Evolutionary conservation across 2,797 vertebrate species (phyloP).

Genomic region (Brachyrhaphis roseni): DNA sequence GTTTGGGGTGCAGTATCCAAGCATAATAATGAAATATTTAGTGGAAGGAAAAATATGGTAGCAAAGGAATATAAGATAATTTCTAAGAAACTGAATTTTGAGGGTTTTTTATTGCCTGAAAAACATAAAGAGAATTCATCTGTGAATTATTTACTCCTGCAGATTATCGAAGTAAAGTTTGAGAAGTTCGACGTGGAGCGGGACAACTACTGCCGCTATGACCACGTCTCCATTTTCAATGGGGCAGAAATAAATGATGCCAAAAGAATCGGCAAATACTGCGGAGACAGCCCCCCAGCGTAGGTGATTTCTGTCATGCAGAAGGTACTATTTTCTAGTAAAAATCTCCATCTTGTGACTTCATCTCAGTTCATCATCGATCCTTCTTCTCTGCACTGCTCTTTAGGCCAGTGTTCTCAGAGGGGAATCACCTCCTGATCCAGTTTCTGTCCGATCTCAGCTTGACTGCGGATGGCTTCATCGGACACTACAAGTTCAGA

Average conservation of each 20-base stretch:
- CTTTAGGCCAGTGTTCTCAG: slow-evolving; percentile 92
- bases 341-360: background rate
- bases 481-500: slow-evolving; percentile 96
- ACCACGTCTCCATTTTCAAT: slow-evolving; percentile 95
- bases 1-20: background rate
- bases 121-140: background rate
- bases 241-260: slow-evolving; percentile 94
- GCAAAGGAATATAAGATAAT: background rate
- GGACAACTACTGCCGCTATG: slow-evolving; percentile 97
- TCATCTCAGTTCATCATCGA: slow-evolving; percentile 27
- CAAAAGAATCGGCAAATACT: slow-evolving; percentile 94
- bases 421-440: slow-evolving; percentile 92
- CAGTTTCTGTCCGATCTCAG: slow-evolving; percentile 98
- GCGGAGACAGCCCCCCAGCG: slow-evolving; percentile 95
- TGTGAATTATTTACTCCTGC: slow-evolving; percentile 30
- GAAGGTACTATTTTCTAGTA: slow-evolving; percentile 4
- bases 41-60: background rate
- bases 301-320: slow-evolving; percentile 80
- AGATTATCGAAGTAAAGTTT: slow-evolving; percentile 94
- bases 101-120: background rate
- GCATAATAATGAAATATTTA: background rate
- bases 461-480: slow-evolving; percentile 96
- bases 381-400: slow-evolving; percentile 21
- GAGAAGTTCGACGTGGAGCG: slow-evolving; percentile 99
- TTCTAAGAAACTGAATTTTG: background rate